Conservation (phyloP, 2,797 vertebrate genomes). For the Sitta carolinensis region DNA sequence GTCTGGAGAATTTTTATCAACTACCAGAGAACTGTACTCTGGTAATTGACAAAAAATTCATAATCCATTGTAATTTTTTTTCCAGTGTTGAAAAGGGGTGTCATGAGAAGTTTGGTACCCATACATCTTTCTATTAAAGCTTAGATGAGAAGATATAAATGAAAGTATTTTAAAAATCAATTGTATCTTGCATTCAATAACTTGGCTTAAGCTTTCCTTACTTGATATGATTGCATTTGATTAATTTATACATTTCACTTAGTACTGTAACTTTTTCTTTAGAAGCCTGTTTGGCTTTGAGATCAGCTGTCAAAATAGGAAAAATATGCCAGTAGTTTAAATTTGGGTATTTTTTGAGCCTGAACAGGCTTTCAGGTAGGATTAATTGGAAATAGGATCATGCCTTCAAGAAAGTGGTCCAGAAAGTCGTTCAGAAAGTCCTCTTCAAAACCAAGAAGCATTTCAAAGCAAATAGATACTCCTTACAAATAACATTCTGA, state of each 20-base stretch:
- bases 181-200: background rate
- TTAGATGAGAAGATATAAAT: background rate
- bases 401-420: background rate
- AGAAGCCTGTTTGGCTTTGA: background rate
- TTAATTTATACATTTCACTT: background rate
- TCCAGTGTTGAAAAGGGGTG: background rate
- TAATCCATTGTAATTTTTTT: background rate
- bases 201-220: background rate
- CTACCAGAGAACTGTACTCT: background rate
- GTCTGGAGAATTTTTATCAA: background rate
- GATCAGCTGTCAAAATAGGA: background rate
- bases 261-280: background rate
- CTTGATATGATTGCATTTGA: background rate
- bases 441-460: background rate
- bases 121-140: background rate
- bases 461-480: background rate
- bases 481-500: background rate
- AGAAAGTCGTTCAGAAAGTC: background rate
- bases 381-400: background rate
- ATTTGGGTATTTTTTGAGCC: background rate
- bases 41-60: background rate
- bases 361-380: background rate
- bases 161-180: background rate
- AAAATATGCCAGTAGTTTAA: background rate
- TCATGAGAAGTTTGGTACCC: background rate